Evolutionary conservation across 2,797 vertebrate species (phyloP), one percentile per base, ranked within the genome.

Genomic region (Gobionotothen gibberifrons): DNA sequence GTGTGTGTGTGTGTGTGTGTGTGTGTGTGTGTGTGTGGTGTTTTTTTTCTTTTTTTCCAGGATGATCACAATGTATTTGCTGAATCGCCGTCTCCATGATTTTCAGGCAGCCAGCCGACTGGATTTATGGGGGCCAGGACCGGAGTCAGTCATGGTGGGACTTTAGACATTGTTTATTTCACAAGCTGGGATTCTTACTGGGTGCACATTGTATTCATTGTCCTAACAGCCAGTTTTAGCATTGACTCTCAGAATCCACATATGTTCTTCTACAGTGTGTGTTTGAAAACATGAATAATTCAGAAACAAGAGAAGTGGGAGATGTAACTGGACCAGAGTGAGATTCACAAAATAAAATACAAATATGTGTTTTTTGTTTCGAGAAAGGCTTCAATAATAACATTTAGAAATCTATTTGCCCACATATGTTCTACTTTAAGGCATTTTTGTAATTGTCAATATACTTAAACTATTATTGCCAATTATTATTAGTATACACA

Each of bases 11-110:
- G 22, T 22, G 22, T 22, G 22, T 22, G 22, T 22, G 22, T 22
- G 22, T 22, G 22, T 22, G 22, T 22, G 22, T 22, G 22, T 22
- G 22, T 22, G 22, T 22, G 22, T 22, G n/a, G n/a, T n/a, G 22
- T 22, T 66, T 63, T 81, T 63, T 69, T 67, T 70, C 81, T 78
- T 66, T 63, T 78, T 63, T 71, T 67, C 69, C 64, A 53, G 66
- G 64, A 75, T 75, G 73, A 87, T 87, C 69, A 78, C 46, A 72
- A 72, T 78, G 73, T 80, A 52, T 82, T 75, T 81, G 39, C 52
- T 87, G 72, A 82, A 71, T 83, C 59, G 47, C 29, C 78, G 57
- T 78, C 54, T 79, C 62, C 15, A 0, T 88, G 64, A 83, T 57
- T 87, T 70, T 80, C 74, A 74, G 72, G 63, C 63, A 53, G 59